Percentiles rank a stretch among this genome's conserved stretches.
Evolutionary conservation across 2,113 vertebrate species (phyloP).

Genomic region (Heliornis fulica): DNA sequence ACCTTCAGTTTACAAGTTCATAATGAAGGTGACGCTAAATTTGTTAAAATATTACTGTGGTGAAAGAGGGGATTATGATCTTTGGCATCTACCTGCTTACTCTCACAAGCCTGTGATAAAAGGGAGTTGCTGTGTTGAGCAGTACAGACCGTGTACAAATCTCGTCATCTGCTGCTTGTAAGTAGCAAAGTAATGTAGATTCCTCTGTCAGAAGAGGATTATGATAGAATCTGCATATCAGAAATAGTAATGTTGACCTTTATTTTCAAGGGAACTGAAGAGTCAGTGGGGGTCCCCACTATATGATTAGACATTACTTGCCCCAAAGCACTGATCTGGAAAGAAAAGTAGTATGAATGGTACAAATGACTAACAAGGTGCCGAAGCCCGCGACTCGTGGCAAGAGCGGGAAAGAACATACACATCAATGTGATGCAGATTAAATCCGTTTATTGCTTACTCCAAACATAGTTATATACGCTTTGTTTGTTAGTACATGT

Average conservation of each 20-base stretch:
- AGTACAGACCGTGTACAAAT: background rate
- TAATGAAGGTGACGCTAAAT: background rate
- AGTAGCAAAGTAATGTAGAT: background rate
- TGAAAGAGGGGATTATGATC: background rate
- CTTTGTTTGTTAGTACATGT: no score
- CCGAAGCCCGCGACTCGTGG: no score
- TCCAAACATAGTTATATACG: no score
- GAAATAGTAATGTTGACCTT: background rate
- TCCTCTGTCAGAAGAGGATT: background rate
- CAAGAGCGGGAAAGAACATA: no score
- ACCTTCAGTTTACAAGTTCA: background rate
- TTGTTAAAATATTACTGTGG: background rate
- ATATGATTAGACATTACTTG: background rate
- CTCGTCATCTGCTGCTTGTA: background rate
- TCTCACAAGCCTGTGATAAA: background rate
- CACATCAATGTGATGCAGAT: no score
- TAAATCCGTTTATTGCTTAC: no score
- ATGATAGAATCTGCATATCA: background rate
- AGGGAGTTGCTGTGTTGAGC: background rate
- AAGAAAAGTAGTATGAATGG: background rate
- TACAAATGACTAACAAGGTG: background rate
- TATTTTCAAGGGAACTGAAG: background rate
- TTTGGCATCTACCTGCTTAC: background rate
- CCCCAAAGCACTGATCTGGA: background rate
- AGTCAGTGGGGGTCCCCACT: background rate